Evolutionary conservation across 1,140 invertebrate species (phyloP).

Genomic region (Trichoplusia ni): DNA sequence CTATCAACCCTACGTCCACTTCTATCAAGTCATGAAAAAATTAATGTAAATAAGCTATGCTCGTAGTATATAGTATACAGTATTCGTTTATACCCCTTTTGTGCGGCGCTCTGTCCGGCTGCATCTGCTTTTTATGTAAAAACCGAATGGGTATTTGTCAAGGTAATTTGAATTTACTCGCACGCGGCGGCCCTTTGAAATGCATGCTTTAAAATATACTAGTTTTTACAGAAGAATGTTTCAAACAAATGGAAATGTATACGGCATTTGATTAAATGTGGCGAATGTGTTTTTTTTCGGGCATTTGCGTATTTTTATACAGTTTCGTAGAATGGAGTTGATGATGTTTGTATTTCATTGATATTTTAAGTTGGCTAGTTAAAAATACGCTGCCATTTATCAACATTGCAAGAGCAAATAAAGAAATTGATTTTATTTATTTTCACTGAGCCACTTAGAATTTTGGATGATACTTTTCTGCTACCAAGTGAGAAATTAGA

Average conservation of each 20-base stretch:
- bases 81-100: conserved; percentile 6
- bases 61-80: background rate
- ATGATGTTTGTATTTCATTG: too few species aligned
- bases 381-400: too few species aligned
- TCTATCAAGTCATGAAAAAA: too few species aligned
- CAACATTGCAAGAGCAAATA: too few species aligned
- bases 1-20: too few species aligned
- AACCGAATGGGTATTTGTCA: conserved; percentile 30
- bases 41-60: background rate
- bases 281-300: conserved; percentile 5
- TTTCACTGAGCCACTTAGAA: too few species aligned
- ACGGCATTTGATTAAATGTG: background rate
- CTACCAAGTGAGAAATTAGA: too few species aligned
- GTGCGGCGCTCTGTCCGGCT: conserved; percentile 9
- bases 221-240: conserved; percentile 4
- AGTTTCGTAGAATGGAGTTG: too few species aligned
- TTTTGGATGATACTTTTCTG: too few species aligned
- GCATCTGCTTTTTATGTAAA: conserved; percentile 28
- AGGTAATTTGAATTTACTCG: conserved; percentile 34
- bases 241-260: conserved; percentile 19
- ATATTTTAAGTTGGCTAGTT: too few species aligned
- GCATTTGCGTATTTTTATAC: conserved; percentile 3
- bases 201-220: conserved; percentile 24
- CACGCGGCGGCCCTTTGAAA: conserved; percentile 18
- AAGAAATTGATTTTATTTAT: too few species aligned